A percentile compares a stretch with the other conserved stretches of the same genome.
These are phyloP conservation scores for Imbricaverruca yamaguchii DNA, from an alignment of 2,888 invertebrate species.

Conservation along the genomic window DNA sequence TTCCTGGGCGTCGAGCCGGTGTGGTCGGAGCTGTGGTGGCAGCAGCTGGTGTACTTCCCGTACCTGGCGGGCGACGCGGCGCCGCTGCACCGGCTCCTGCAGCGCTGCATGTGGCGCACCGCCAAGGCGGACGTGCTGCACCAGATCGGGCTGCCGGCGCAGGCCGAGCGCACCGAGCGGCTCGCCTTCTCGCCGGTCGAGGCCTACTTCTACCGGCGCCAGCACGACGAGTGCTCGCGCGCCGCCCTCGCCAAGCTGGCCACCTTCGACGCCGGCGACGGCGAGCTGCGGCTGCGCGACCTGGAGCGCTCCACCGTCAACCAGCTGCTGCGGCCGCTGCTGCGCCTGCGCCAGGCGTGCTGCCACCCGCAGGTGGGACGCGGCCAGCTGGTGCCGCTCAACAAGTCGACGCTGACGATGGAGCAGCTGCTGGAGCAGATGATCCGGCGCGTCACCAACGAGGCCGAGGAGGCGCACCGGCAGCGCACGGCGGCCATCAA, in stretches of 20 bases:
- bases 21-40: slow-evolving; percentile 48
- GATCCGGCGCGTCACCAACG: slow-evolving; percentile 51
- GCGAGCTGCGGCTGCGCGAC: slow-evolving; percentile 38
- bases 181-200: slow-evolving; percentile 63
- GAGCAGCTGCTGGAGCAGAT: slow-evolving; percentile 58
- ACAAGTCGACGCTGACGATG: slow-evolving; percentile 51
- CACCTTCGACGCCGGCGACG: slow-evolving; percentile 38
- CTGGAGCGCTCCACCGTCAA: slow-evolving; percentile 45
- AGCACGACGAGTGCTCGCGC: slow-evolving; percentile 48
- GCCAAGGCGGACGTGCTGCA: slow-evolving; percentile 57
- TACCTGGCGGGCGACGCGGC: slow-evolving; percentile 45
- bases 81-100: slow-evolving; percentile 49
- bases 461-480: slow-evolving; percentile 57
- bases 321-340: slow-evolving; percentile 55
- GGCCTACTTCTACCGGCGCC: slow-evolving; percentile 60
- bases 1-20: slow-evolving; percentile 55
- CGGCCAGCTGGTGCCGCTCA: slow-evolving; percentile 48
- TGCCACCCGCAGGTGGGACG: slow-evolving; percentile 57
- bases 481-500: slow-evolving; percentile 56
- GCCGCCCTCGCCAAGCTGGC: slow-evolving; percentile 47
- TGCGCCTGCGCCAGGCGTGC: slow-evolving; percentile 61
- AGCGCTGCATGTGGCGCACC: slow-evolving; percentile 59
- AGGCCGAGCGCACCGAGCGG: slow-evolving; percentile 46
- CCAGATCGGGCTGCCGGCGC: slow-evolving; percentile 43
- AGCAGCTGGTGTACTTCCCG: slow-evolving; percentile 47